Evolutionary conservation across 2,888 invertebrate genomes (phyloP).

Genomic region (Pheosia gnoma): DNA sequence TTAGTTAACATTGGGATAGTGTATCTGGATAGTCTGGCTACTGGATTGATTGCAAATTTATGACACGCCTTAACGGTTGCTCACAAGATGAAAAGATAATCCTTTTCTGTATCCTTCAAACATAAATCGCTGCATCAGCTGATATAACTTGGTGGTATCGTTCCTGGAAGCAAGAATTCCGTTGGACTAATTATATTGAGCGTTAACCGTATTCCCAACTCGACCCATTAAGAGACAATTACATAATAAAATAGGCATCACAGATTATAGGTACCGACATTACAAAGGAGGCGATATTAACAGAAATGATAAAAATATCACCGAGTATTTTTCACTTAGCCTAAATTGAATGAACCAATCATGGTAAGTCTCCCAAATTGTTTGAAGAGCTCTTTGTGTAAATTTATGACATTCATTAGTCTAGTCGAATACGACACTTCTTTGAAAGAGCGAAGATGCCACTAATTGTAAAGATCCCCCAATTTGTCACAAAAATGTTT

Average conservation of each 20-base stretch:
- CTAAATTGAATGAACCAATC: conserved; percentile 40
- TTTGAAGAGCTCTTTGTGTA: conserved; percentile 61
- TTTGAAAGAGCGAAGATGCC: conserved; percentile 68
- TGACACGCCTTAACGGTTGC: too few species aligned
- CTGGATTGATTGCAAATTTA: too few species aligned
- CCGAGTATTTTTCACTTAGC: conserved; percentile 28
- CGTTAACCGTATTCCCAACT: too few species aligned
- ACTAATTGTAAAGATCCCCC: conserved; percentile 72
- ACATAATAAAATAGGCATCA: neutral
- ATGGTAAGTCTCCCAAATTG: conserved; percentile 61
- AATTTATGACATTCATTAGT: conserved; percentile 77
- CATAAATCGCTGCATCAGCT: too few species aligned
- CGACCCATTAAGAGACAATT: too few species aligned
- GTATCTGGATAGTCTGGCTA: too few species aligned
- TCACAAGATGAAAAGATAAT: too few species aligned
- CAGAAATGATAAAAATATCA: conserved; percentile 14
- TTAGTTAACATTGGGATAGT: too few species aligned
- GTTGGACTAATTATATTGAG: too few species aligned
- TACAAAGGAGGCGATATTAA: conserved; percentile 1
- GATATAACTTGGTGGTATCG: too few species aligned
- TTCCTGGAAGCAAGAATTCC: too few species aligned
- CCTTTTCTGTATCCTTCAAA: too few species aligned
- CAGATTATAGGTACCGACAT: neutral
- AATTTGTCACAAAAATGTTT: conserved; percentile 69
- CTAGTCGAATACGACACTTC: conserved; percentile 74